Base-by-base conservation (phyloP, 2,888 invertebrate species). In the Eristalis pertinax region DNA sequence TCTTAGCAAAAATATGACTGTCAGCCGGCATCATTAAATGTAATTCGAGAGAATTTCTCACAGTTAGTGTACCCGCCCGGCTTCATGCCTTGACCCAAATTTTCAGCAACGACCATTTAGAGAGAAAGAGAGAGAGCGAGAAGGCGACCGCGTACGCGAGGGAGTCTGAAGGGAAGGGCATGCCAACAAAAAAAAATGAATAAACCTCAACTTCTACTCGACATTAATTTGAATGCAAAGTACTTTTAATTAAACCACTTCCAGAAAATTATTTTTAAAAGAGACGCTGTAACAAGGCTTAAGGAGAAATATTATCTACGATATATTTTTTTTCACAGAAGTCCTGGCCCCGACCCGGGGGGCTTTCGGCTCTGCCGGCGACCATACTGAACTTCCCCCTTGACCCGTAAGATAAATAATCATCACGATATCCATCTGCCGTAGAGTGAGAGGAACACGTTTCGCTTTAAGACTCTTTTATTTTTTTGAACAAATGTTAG, bases 331-430 rank as follows among this genome's bases (percentile, higher is more conserved):
- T 35, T 4, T n/a, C 41, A 10, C 22, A 41, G 67, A 75, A n/a
- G 41, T 60, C n/a, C 29, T 43, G n/a, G 32, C 32, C 32, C 13
- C 32, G 8, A 15, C 73, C 60, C 32, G 8, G 19, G 63, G 62
- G 35, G 24, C 15, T 63, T 62, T 68, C 62, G 32, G 68, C 19
- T 72, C 32, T 41, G 62, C 68, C 29, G 22, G 38, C 64, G 50
- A 50, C 64, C 68, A 68, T 69, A 69, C 62, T 75, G 63, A 74
- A 81, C 68, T 58, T 75, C 63, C 58, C 74, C 68, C 69, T 68
- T 69, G 63, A 75, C 74, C 74, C 69, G 38, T 64, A 69, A 67
- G 74, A 81, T 75, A 81, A 81, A 81, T 75, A 69, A 80, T 75
- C 74, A 81, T 81, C 81, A 81, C 62, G 74, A 81, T 75, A 69